Base-by-base conservation (phyloP, 2,113 vertebrate species). In the Hydrolagus affinis region DNA sequence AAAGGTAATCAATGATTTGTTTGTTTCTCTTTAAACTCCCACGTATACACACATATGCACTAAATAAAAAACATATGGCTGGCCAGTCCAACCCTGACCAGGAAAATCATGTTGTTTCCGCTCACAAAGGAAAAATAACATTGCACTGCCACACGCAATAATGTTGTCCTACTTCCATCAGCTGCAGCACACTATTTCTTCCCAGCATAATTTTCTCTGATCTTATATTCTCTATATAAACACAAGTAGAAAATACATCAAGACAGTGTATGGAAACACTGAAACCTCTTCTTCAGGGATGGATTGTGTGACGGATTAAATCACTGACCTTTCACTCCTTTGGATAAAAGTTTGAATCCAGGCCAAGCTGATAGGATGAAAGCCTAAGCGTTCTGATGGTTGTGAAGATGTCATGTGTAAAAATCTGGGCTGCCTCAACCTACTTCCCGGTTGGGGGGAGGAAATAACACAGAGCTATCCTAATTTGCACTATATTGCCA, bases 61-160 rank as follows among this genome's bases (percentile, higher is more conserved):
- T 60, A 15, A 80, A 80, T 80, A 64, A 64, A 80, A 80, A 62
- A 23, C 76, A 80, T n/a, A 80, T 62, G 76, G 56, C 56, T 77
- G 56, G 57, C n/a, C 23, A 80, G 11, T 10, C 7, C 62, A 17
- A 17, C 56, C 10, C 76, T 64, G n/a, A 80, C 23, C 62, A 59
- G 23, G 62, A 23, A 80, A 62, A 8, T 25, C 56, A 80, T 62
- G 23, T 25, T 73, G 23, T 62, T 78, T 64, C 59, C 59, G 14
- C 57, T 64, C 76, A 28, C 11, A 60, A 60, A 80, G 76, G 76
- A 80, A 80, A 64, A 28, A 80, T 11, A n/a, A 80, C n/a, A 17
- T 28, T 28, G 2, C 57, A 28, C 8, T 28, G 76, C 57, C 59
- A 64, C 76, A 80, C 59, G n/a, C 59, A 80, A 62, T 6, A 25